Conservation (phyloP, 2,797 vertebrate genomes). For the Acrossocheilus fasciatus region DNA sequence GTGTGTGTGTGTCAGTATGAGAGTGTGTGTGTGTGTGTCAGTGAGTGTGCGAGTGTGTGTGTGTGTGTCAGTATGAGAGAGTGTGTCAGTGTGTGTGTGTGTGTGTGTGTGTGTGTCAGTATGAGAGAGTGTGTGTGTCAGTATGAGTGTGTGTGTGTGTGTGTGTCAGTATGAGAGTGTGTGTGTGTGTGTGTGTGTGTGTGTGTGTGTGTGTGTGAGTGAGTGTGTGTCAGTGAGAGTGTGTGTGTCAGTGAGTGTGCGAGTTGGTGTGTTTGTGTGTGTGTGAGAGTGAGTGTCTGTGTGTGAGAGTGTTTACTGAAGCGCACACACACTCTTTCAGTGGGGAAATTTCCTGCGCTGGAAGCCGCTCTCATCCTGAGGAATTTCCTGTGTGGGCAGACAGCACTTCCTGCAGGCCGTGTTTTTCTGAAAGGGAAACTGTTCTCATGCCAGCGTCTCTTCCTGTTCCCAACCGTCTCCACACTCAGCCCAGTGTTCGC, state of each 20-base stretch:
- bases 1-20: background rate
- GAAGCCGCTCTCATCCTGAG: slow-evolving; percentile 95
- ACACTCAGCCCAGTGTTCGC: slow-evolving; percentile 27
- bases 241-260: slow-evolving; percentile 30
- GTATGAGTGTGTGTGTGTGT: too few species aligned
- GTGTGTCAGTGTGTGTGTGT: background rate
- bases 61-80: too few species aligned
- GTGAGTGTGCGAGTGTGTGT: too few species aligned
- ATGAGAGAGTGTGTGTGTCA: background rate
- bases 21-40: background rate
- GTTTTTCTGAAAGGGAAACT: slow-evolving; percentile 90
- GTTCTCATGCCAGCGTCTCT: slow-evolving; percentile 81
- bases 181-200: too few species aligned
- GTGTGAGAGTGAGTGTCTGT: too few species aligned
- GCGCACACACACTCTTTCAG: slow-evolving; percentile 70
- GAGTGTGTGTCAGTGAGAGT: background rate
- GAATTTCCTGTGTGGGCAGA: slow-evolving; percentile 99
- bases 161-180: background rate
- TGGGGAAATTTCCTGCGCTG: slow-evolving; percentile 99
- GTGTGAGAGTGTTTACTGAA: slow-evolving; percentile 48
- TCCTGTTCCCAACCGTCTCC: slow-evolving; percentile 73
- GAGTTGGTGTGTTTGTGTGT: background rate
- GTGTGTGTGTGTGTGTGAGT: too few species aligned
- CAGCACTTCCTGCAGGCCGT: slow-evolving; percentile 94
- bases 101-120: background rate